These are phyloP conservation scores for Uloborus diversus DNA, from an alignment of 1,140 invertebrate species.

Conservation along the genomic window DNA sequence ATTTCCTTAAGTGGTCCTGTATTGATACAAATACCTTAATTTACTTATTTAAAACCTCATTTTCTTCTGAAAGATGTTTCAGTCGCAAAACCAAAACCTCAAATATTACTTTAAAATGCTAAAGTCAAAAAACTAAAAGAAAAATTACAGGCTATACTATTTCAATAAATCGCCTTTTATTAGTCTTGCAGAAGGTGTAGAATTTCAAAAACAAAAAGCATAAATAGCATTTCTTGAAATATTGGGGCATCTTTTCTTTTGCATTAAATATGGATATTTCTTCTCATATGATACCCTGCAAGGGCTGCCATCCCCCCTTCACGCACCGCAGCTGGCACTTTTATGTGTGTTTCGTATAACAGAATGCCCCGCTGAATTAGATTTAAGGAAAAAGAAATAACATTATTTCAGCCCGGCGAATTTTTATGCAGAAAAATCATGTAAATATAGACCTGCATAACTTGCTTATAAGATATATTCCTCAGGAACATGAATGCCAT, in stretches of 20 bases:
- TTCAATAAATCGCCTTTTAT: constrained; percentile 39
- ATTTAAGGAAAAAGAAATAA: background rate
- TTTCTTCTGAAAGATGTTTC: no score
- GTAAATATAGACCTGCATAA: background rate
- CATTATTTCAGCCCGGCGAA: background rate
- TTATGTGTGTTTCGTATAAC: background rate
- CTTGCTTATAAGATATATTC: constrained; percentile 9
- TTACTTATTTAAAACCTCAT: no score
- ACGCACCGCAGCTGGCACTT: background rate
- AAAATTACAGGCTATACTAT: background rate
- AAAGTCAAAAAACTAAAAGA: background rate
- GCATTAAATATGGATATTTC: constrained; percentile 23
- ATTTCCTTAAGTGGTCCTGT: no score
- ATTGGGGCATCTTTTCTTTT: background rate
- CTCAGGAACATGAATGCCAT: constrained; percentile 7
- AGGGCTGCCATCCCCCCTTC: no score
- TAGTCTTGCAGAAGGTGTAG: background rate
- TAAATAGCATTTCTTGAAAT: background rate
- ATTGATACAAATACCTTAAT: no score
- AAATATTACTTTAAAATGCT: constrained; percentile 16
- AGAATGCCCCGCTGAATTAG: background rate
- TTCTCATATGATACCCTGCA: background rate
- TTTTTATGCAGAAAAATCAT: background rate
- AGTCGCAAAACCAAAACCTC: constrained; percentile 2
- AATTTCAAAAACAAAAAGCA: background rate